These are phyloP conservation scores for Cataglyphis hispanica DNA, from an alignment of 1,140 invertebrate genomes.

Conservation along the genomic window DNA sequence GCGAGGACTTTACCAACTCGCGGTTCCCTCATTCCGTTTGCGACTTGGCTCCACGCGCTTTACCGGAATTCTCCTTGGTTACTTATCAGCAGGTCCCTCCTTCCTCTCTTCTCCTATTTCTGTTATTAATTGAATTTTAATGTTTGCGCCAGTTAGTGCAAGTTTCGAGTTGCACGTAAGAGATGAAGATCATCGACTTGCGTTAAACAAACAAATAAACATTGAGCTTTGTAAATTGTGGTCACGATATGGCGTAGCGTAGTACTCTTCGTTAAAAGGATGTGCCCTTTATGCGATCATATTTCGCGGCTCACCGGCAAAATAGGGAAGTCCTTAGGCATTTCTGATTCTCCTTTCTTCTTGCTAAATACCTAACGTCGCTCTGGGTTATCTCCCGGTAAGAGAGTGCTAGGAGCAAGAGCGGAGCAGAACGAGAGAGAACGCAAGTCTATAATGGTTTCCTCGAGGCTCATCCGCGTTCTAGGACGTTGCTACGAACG, in stretches of 20 bases:
- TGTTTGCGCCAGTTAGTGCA: background rate
- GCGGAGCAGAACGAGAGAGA: slow-evolving; percentile 59
- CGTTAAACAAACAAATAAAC: background rate
- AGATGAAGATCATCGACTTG: slow-evolving; percentile 22
- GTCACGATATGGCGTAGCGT: background rate
- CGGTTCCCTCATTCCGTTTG: slow-evolving; percentile 61
- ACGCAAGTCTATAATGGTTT: slow-evolving; percentile 77
- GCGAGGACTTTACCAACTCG: slow-evolving; percentile 74
- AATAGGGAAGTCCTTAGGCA: slow-evolving; percentile 51
- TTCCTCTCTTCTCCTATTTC: slow-evolving; percentile 12
- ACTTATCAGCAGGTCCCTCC: slow-evolving; percentile 62
- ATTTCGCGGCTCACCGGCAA: slow-evolving; percentile 26
- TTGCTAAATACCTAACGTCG: slow-evolving; percentile 63
- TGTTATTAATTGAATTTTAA: slow-evolving; percentile 62
- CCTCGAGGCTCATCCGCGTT: slow-evolving; percentile 74
- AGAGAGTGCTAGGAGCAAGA: slow-evolving; percentile 41
- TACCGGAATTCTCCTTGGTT: slow-evolving; percentile 66
- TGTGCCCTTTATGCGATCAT: slow-evolving; percentile 22
- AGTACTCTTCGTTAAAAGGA: background rate
- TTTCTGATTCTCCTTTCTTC: slow-evolving; percentile 66
- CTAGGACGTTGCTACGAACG: slow-evolving; percentile 67
- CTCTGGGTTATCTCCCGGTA: slow-evolving; percentile 65
- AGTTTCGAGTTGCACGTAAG: background rate
- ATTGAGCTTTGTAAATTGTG: background rate
- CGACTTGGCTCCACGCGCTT: slow-evolving; percentile 67